Percentiles rank a stretch among this genome's conserved stretches.
phyloP scores from a whole-genome alignment of 2,888 invertebrate species.

The Megastigmus dorsalis region DNA sequence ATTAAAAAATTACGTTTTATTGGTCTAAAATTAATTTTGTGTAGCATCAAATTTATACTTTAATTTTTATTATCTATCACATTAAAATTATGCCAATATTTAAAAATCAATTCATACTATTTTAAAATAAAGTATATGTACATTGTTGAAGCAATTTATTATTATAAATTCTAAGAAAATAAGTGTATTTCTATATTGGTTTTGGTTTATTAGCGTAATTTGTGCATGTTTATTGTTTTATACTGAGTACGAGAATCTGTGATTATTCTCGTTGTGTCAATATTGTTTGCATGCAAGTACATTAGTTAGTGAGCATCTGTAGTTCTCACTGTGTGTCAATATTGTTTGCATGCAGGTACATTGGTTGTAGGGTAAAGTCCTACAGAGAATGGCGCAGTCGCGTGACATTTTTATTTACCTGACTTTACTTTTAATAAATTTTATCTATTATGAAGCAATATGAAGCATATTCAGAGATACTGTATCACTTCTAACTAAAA shows the following conservation, averaged over 20 bases:
- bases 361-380: conserved; percentile 7
- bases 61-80: no score
- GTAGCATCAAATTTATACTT: no score
- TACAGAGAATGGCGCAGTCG: not conserved
- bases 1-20: no score
- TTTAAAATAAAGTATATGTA: no score
- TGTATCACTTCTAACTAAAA: not conserved
- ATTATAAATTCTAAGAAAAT: no score
- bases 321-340: conserved; percentile 16
- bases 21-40: no score
- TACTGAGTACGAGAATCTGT: conserved; percentile 38
- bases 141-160: no score
- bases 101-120: no score
- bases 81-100: no score
- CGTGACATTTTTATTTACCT: conserved; percentile 23
- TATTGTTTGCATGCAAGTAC: conserved; percentile 35
- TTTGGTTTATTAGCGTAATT: not conserved
- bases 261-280: conserved; percentile 36
- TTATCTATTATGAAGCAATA: not conserved
- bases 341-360: conserved; percentile 15
- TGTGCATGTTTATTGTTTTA: not conserved
- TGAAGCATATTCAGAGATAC: not conserved
- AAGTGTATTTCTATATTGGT: not conserved
- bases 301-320: conserved; percentile 18
- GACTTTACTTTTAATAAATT: conserved; percentile 8